phyloP scores from a whole-genome alignment of 2,888 invertebrate genomes.

The Actias luna region DNA sequence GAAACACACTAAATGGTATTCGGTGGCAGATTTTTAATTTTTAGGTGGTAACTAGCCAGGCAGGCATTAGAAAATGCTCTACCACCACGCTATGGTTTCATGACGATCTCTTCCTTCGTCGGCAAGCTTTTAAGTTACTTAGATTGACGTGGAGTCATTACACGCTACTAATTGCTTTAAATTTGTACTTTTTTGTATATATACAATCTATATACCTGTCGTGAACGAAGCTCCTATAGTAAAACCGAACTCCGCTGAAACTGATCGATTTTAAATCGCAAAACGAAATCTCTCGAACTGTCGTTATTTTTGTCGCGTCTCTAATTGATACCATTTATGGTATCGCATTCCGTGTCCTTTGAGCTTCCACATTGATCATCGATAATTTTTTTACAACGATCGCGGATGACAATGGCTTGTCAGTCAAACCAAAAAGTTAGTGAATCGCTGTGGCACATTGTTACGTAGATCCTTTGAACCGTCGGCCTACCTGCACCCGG shows the following conservation, averaged over 20 bases:
- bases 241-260: background rate
- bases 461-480: slow-evolving; percentile 77
- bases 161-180: too few relatives aligned
- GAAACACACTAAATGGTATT: too few relatives aligned
- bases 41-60: too few relatives aligned
- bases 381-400: slow-evolving; percentile 75
- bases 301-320: slow-evolving; percentile 19
- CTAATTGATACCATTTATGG: slow-evolving; percentile 65
- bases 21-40: too few relatives aligned
- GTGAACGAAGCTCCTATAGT: background rate
- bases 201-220: background rate
- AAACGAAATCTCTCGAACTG: background rate
- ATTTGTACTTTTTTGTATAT: too few relatives aligned
- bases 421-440: slow-evolving; percentile 77
- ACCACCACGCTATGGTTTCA: too few relatives aligned
- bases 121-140: too few relatives aligned
- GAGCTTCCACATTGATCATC: slow-evolving; percentile 70
- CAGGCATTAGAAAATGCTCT: too few relatives aligned
- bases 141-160: too few relatives aligned
- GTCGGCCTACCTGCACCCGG: slow-evolving; percentile 74
- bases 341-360: slow-evolving; percentile 52
- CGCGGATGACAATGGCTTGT: slow-evolving; percentile 78
- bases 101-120: too few relatives aligned
- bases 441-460: slow-evolving; percentile 77
- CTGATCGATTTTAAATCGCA: background rate